Evolutionary conservation across 2,797 vertebrate genomes (phyloP), one percentile per base, ranked within the genome.

Genomic region (Tauraco hartlaubi): DNA sequence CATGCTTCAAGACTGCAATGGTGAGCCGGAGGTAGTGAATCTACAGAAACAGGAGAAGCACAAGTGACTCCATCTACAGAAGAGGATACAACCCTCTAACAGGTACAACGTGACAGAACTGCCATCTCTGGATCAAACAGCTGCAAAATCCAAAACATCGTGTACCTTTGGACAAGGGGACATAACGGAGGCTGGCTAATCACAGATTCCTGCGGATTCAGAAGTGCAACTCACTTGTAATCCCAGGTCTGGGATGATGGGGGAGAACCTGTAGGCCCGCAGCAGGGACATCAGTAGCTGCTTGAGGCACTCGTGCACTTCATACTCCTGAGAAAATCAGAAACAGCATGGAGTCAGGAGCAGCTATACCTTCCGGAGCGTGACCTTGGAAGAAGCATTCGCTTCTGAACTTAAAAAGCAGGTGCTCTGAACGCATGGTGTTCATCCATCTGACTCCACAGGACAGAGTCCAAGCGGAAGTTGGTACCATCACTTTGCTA

Each of bases 201-300:
- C 63, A 93, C 43, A 94, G n/a, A 63, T 62, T 85, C 72, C 63
- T 48, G 48, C n/a, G 63, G 19, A 66, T 76, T 90, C 72, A 66
- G 55, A 90, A 90, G 67, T 31, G 44, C 39, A 97, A 94, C 96
- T 94, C 91, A 99, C 99, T 98, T 99, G 99, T 95, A 99, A 99
- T 88, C 99, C 98, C 66, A 99, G 97, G 97, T 99, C 99, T 49
- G 99, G 99, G 95, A 99, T 99, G 91, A 99, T 99, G 66, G 99
- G 99, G 4, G 99, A 99, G 98, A 99, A 99, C 33, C 99, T 99
- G 95, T 99, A 99, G 6, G 99, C 99, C 59, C 99, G 98, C 84
- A 99, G 98, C 68, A 99, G 97, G 12, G 99, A 99, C 99, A 99
- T 99, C 99, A 99, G 98, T 92, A 99, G 96, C 97, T 99, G 99